phyloP scores from a whole-genome alignment of 1,140 invertebrate genomes.

The Hetaerina americana region DNA sequence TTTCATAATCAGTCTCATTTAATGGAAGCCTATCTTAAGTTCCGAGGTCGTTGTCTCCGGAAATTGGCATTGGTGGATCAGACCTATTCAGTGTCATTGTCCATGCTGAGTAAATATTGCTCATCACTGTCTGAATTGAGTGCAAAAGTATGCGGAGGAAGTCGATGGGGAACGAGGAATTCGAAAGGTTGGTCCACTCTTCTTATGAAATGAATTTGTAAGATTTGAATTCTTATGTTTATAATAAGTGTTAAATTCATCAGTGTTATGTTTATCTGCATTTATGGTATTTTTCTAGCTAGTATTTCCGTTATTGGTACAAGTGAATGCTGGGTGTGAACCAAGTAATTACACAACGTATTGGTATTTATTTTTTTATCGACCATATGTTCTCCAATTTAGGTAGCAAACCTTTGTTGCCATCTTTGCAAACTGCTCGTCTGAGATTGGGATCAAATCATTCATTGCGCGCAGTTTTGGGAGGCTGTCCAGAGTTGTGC shows the following conservation, averaged over 20 bases:
- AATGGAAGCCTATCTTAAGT: slow-evolving; percentile 12
- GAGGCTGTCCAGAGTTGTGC: not conserved
- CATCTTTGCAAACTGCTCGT: not conserved
- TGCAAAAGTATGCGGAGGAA: slow-evolving; percentile 14
- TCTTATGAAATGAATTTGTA: not conserved
- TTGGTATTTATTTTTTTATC: no score
- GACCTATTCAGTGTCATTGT: slow-evolving; percentile 12
- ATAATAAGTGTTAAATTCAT: no score
- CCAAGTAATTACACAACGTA: no score
- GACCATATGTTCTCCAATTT: no score
- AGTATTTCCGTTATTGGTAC: no score
- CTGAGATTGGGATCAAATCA: not conserved
- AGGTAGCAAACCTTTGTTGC: not conserved
- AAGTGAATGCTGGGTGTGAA: no score
- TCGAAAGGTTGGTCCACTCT: not conserved
- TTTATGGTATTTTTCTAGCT: no score
- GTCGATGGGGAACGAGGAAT: not conserved
- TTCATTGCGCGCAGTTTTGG: not conserved
- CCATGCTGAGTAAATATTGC: slow-evolving; percentile 10
- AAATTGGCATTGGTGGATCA: slow-evolving; percentile 16
- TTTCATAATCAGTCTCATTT: slow-evolving; percentile 11
- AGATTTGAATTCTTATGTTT: not conserved
- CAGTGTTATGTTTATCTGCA: no score
- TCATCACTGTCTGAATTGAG: slow-evolving; percentile 14
- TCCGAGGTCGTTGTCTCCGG: slow-evolving; percentile 8